phyloP scores from a whole-genome alignment of 1,140 invertebrate species.

The Muscidifurax raptorellus region DNA sequence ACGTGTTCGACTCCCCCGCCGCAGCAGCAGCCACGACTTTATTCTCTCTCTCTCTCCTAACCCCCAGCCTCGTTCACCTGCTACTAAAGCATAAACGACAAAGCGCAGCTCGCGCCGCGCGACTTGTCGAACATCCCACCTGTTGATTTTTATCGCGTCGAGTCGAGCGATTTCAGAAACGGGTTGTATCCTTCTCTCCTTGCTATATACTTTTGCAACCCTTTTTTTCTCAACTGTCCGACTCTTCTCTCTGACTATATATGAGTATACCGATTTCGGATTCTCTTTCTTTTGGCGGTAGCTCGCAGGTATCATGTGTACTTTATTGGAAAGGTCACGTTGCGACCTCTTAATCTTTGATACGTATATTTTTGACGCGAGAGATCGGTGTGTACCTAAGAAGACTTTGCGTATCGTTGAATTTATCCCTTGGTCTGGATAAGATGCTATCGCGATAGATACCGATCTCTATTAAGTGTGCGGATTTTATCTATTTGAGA shows the following conservation, averaged over 20 bases:
- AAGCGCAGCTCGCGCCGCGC: conserved; percentile 5
- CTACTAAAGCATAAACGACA: background rate
- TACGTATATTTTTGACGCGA: background rate
- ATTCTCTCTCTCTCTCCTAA: background rate
- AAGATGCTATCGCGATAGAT: background rate
- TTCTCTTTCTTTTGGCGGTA: background rate
- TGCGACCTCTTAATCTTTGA: conserved; percentile 26
- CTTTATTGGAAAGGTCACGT: background rate
- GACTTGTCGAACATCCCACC: conserved; percentile 44
- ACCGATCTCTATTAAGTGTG: background rate
- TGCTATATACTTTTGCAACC: background rate
- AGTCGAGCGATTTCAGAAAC: conserved; percentile 42
- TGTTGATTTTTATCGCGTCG: conserved; percentile 49
- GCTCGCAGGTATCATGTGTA: conserved; percentile 2
- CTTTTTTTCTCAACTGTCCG: background rate
- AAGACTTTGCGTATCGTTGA: background rate
- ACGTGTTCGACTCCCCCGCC: background rate
- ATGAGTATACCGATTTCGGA: background rate
- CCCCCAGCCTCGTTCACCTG: background rate
- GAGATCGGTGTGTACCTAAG: background rate
- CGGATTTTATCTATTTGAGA: background rate
- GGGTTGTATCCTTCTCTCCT: conserved; percentile 1
- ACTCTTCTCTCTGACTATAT: background rate
- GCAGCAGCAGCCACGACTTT: too few species aligned
- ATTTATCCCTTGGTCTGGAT: background rate